Base-by-base conservation (phyloP, 2,888 invertebrate species). In the Myopa tessellatipennis region DNA sequence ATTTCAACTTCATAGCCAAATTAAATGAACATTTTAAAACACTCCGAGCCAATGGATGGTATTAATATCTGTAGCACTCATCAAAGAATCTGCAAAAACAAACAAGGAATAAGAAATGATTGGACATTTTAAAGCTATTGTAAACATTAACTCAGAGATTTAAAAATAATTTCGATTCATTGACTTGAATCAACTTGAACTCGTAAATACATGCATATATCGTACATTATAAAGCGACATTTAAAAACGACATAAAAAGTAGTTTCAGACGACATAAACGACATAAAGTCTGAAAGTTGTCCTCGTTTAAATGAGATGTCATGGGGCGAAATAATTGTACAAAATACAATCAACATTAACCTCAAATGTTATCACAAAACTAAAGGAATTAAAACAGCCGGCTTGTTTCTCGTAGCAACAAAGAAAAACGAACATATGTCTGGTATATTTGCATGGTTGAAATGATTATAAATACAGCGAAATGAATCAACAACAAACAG, bases 351-450 rank as follows among this genome's bases (percentile, higher is more conserved):
- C 10, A 45, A 3, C 45, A 72, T 16, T 40, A 72, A 72, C 36
- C 38, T 72, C 60, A 72, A 72, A 60, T 72, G 16, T 72, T 72
- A 72, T 72, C 72, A 60, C 18, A 60, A 72, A 71, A 71, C 34
- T 70, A 55, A 71, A 71, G 36, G 4, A 55, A 71, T 8, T 36
- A 55, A 36, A 16, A 67, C 45, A 45, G 10, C 7, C 45, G 45
- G 45, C 45, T 6, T 45, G 26, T 45, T 45, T 45, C 3, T 3
- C 1, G 45, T 55, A 55, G 16, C n/a, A 52, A 45, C 55, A 58
- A 69, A 52, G 14, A 34, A 50, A 55, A 70, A 36, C n/a, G 10
- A 52, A 69, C 8, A 36, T 8, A 26, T 26, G 40, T 45, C 26
- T 34, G 26, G 26, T 55, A n/a, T 55, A 74, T 74, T 74, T 50